Base-by-base conservation (phyloP, 2,113 vertebrate species). In the Semnornis frantzii region DNA sequence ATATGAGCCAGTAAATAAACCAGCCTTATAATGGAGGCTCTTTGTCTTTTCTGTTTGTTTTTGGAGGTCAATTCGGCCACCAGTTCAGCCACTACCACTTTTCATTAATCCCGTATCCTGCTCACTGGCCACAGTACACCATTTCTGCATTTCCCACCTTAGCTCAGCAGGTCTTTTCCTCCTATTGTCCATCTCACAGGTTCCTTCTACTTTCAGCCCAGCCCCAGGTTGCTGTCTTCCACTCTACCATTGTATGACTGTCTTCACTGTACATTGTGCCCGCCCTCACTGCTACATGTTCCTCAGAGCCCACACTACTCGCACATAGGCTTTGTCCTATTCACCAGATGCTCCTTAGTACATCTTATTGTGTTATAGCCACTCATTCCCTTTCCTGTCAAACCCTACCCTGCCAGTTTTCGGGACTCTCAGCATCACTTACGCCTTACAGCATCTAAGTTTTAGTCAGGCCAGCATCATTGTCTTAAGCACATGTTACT, bases 401-500 rank as follows among this genome's bases (percentile, higher is more conserved):
- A n/a, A 25, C 24, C 28, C 3, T 13, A 64, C 13, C 50, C 10
- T 12, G n/a, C 10, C 25, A 25, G 8, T 60, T 63, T 8, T 42
- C 60, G 60, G 21, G 13, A 50, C 11, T 52, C 24, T 81, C 70
- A 88, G 23, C 28, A 50, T 28, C 37, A 8, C 23, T 64, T 72
- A 27, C 39, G 8, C 52, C 16, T 69, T 39, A 31, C 15, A 34
- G 30, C 86, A 24, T n/a, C 48, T 3, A 0, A 58, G 25, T 46
- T 21, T 31, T 19, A 27, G 31, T 37, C 19, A 50, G 62, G 39
- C 48, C 65, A 62, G 8, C 10, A 58, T 39, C 59, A 86, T 13
- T 76, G 3, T 16, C 44, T 2, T 30, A 7, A 48, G 9, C 2
- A 0, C 19, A 10, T 15, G 5, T 28, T 3, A 2, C 55, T 63